Conservation (phyloP, 2,113 vertebrate species). For the Nerophis ophidion region DNA sequence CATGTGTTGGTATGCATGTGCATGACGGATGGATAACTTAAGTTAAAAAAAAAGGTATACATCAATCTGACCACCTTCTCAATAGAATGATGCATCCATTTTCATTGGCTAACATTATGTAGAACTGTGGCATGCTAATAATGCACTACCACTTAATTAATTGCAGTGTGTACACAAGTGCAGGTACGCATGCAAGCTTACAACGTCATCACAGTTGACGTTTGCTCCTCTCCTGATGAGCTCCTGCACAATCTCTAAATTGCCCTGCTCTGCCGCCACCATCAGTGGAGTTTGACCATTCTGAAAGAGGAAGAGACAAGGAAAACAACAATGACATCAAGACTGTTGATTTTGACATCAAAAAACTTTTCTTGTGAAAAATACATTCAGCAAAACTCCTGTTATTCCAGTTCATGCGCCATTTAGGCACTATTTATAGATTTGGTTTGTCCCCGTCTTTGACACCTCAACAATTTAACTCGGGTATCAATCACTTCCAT, state of each 20-base stretch:
- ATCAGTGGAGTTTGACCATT: slow-evolving; percentile 93
- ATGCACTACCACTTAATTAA: not conserved
- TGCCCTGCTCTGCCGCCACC: slow-evolving; percentile 93
- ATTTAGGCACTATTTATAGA: not conserved
- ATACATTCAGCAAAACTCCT: not conserved
- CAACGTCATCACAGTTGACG: slow-evolving; percentile 89
- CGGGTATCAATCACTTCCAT: not conserved
- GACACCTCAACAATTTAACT: not conserved
- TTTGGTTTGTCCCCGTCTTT: not conserved
- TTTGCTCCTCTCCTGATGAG: slow-evolving; percentile 90
- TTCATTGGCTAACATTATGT: not conserved
- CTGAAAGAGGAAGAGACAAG: slow-evolving; percentile 58
- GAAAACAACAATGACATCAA: slow-evolving; percentile 1
- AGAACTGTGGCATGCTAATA: not conserved
- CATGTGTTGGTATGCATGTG: slow-evolving; percentile 12
- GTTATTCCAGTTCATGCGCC: not conserved
- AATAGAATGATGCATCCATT: slow-evolving; percentile 11
- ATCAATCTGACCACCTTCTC: slow-evolving; percentile 11
- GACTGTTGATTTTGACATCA: no score
- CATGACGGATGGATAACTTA: slow-evolving; percentile 13
- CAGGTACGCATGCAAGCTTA: slow-evolving; percentile 54
- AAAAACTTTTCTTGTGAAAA: not conserved
- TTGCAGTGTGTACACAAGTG: slow-evolving; percentile 7
- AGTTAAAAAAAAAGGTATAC: slow-evolving; percentile 43
- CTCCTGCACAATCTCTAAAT: slow-evolving; percentile 90